A percentile compares a stretch with the other conserved stretches of the same genome.
Evolutionary conservation across 2,797 vertebrate genomes (phyloP).

Genomic region (Chaenodraco wilsoni): DNA sequence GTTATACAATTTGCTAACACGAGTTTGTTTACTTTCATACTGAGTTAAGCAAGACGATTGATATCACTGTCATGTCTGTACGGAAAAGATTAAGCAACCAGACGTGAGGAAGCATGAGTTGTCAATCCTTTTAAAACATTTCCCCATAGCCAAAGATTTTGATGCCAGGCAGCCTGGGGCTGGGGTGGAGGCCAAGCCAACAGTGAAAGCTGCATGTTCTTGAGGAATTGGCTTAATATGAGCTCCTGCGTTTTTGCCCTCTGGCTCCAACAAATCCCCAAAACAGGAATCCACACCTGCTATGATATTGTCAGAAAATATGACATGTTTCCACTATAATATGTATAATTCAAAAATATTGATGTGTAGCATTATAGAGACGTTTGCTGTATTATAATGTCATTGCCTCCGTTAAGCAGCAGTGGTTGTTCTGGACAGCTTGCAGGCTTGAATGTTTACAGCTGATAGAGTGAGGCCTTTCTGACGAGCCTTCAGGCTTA

Average conservation of each 20-base stretch:
- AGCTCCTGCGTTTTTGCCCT: neutral
- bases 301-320: neutral
- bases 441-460: constrained; percentile 40
- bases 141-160: constrained; percentile 6
- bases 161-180: neutral
- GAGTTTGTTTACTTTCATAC: no score
- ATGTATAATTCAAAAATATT: neutral
- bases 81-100: no score
- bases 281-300: neutral
- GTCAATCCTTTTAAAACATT: neutral
- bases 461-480: constrained; percentile 28
- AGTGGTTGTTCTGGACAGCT: constrained; percentile 32
- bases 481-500: constrained; percentile 14
- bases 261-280: neutral
- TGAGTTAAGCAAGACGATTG: no score
- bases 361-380: neutral
- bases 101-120: neutral
- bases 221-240: neutral
- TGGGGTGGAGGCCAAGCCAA: neutral
- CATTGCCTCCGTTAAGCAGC: neutral
- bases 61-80: no score
- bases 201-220: neutral
- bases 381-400: neutral
- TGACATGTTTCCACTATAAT: neutral
- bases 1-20: no score